Conservation (phyloP, 2,113 vertebrate species). For the Aramus guarauna region DNA sequence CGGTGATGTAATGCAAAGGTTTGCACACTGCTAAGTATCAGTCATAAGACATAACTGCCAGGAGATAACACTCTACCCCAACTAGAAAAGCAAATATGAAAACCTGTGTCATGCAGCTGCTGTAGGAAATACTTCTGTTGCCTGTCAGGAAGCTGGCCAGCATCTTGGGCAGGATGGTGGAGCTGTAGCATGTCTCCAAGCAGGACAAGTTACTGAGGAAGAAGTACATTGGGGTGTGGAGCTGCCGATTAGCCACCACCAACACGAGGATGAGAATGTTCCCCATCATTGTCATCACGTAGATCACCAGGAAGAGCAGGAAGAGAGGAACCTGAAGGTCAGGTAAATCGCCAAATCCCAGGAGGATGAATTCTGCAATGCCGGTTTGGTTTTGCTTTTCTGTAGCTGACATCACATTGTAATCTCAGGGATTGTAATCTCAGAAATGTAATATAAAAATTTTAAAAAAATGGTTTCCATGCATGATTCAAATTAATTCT, state of each 20-base stretch:
- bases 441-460: neutral
- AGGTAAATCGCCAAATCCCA: neutral
- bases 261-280: neutral
- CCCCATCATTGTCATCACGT: neutral
- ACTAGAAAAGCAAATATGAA: neutral
- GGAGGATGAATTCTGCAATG: neutral
- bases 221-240: neutral
- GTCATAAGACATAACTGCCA: neutral
- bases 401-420: neutral
- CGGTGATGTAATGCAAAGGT: neutral
- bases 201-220: neutral
- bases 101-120: neutral
- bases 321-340: neutral
- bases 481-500: neutral
- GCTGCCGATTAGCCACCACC: neutral
- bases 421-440: neutral
- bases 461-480: neutral
- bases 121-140: neutral
- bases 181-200: neutral
- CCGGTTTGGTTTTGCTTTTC: neutral
- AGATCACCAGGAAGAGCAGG: neutral
- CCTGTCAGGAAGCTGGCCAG: neutral
- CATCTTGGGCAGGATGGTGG: neutral
- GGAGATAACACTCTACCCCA: neutral
- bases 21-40: neutral